phyloP scores from a whole-genome alignment of 2,113 vertebrate genomes.

The Suncus etruscus region DNA sequence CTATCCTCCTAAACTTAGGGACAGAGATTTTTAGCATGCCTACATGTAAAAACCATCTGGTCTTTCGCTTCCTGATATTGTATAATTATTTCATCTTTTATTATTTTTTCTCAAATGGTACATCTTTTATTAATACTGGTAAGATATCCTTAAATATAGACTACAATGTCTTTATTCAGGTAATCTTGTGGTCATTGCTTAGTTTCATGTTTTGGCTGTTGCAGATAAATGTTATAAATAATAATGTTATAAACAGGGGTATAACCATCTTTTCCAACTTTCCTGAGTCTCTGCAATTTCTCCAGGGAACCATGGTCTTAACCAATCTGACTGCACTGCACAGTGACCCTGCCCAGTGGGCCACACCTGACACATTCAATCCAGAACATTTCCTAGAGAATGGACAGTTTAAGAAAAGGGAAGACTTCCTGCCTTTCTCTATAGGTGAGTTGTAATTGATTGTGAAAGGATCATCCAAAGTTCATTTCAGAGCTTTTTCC shows the following conservation, averaged over 20 bases:
- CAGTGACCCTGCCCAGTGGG: constrained; percentile 90
- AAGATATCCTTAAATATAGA: too few relatives aligned
- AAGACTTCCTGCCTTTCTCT: constrained; percentile 93
- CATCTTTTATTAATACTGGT: too few relatives aligned
- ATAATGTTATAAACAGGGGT: too few relatives aligned
- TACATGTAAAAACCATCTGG: neutral
- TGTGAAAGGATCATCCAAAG: neutral
- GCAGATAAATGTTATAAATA: too few relatives aligned
- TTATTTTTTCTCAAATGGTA: neutral
- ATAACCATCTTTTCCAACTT: too few relatives aligned
- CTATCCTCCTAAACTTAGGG: too few relatives aligned
- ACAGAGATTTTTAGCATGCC: too few relatives aligned
- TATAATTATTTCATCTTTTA: neutral
- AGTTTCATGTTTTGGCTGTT: too few relatives aligned
- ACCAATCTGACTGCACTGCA: constrained; percentile 89
- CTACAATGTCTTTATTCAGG: too few relatives aligned
- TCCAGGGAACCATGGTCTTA: constrained; percentile 88
- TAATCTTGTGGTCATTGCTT: too few relatives aligned
- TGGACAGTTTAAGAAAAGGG: constrained; percentile 89
- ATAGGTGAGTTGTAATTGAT: constrained; percentile 86
- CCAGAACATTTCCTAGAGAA: constrained; percentile 92
- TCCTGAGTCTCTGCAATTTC: constrained; percentile 20
- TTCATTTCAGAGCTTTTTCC: neutral
- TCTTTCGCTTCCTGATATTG: neutral
- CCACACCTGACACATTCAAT: constrained; percentile 91